These are phyloP conservation scores for Naja naja DNA, from an alignment of 2,113 vertebrate genomes.

Conservation along the genomic window DNA sequence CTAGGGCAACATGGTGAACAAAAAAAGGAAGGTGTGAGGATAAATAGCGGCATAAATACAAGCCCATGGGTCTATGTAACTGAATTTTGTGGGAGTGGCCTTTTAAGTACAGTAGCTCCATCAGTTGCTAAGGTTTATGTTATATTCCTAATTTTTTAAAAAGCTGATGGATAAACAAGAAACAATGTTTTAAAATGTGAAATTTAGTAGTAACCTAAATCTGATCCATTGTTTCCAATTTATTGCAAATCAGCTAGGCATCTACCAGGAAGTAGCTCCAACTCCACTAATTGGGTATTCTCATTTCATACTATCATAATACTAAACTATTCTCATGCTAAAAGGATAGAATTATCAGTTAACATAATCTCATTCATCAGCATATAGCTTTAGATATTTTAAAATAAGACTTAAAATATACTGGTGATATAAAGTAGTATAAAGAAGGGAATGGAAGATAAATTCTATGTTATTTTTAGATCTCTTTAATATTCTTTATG, in stretches of 20 bases:
- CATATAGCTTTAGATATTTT: background rate
- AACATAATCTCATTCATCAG: background rate
- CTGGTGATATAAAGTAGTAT: background rate
- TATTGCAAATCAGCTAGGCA: background rate
- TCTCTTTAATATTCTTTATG: background rate
- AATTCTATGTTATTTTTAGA: background rate
- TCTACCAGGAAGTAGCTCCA: background rate
- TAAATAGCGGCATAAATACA: background rate
- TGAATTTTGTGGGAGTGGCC: background rate
- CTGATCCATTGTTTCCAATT: background rate
- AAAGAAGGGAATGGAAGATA: background rate
- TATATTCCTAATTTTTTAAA: background rate
- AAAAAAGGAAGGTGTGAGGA: background rate
- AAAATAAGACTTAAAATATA: background rate
- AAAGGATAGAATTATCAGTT: background rate
- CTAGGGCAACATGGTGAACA: background rate
- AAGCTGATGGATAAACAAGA: background rate
- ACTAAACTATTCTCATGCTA: background rate
- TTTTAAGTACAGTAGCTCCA: background rate
- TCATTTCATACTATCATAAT: background rate
- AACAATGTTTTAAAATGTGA: background rate
- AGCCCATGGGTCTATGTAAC: background rate
- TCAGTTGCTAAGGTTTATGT: background rate
- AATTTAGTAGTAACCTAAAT: background rate
- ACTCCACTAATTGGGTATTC: background rate